Base-by-base conservation (phyloP, 2,113 vertebrate genomes). In the Silurus glanis region DNA sequence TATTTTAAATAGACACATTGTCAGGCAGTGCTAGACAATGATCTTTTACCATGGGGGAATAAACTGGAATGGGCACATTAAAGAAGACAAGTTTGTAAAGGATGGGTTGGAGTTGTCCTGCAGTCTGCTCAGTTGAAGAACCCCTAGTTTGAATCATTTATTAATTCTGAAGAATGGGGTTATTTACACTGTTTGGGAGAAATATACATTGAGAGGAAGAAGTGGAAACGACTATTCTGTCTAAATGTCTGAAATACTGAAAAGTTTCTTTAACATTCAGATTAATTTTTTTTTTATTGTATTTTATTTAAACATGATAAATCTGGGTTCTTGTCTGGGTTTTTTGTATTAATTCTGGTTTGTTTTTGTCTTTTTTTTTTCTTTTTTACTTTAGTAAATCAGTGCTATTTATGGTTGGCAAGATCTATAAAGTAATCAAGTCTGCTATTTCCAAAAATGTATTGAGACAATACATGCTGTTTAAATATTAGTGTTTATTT, bases 121-220 rank as follows among this genome's bases (percentile, higher is more conserved):
- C 74, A 78, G 16, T 74, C 69, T 37, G 74, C 23, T 72, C 25
- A 47, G 37, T 83, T 90, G 91, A 92, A 86, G 89, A 90, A 88
- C 90, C 91, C 91, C 89, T 88, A 83, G 59, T 88, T 76, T 51
- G 90, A 25, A 87, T 53, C 2, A 58, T 84, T 89, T 69, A 47
- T 71, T 67, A 69, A 92, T 91, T 90, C 88, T 92, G 88, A 91
- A 90, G 86, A 91, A 92, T 91, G 87, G 37, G 75, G 64, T 93
- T 92, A 92, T 89, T 91, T 90, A 93, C 71, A 13, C 74, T 25
- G 19, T 6, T 19, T 47, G 8, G 51, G 75, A 61, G 85, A 75
- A 56, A 74, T 61, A 47, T 45, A 19, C 16, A 6, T 23, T 59
- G 0, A 58, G 49, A 53, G 4, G 47, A 23, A 7, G 71, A 28